A percentile compares a stretch with the other conserved stretches of the same genome.
Conservation (phyloP, 2,797 vertebrate genomes). For the Eulemur rubriventer region DNA sequence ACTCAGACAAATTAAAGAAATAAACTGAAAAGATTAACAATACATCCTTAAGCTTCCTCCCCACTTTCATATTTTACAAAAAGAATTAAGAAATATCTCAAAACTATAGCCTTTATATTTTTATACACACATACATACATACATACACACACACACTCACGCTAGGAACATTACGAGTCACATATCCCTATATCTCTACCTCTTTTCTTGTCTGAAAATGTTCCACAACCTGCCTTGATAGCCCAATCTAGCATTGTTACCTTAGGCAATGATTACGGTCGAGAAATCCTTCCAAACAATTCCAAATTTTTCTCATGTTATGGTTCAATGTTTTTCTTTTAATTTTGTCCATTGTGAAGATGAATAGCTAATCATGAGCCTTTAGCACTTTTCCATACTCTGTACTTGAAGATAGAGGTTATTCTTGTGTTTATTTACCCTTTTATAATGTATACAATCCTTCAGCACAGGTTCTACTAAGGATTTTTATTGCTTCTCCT, state of each 20-base stretch:
- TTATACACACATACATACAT: not conserved
- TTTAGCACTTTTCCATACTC: not conserved
- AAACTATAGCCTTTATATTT: not conserved
- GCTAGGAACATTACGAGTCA: not conserved
- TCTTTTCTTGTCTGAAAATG: slow-evolving; percentile 17
- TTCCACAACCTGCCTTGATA: not conserved
- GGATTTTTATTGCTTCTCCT: slow-evolving; percentile 6
- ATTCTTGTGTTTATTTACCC: not conserved
- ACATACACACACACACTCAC: not conserved
- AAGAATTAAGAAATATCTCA: slow-evolving; percentile 17
- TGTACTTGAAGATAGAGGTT: not conserved
- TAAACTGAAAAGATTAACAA: slow-evolving; percentile 2
- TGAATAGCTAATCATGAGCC: not conserved
- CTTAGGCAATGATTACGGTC: not conserved
- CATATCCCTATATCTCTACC: not conserved
- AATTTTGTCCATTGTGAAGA: not conserved
- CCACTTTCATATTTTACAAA: not conserved
- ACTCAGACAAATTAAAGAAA: not conserved
- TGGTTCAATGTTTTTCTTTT: not conserved
- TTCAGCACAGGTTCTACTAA: not conserved
- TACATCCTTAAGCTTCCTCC: not conserved
- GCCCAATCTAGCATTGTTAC: not conserved
- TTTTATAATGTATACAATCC: not conserved
- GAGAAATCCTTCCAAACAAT: not conserved
- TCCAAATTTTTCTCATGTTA: not conserved